Percentiles rank a stretch among this genome's conserved stretches.
Evolutionary conservation across 2,888 invertebrate species (phyloP).

Genomic region (Seladonia tumulorum): DNA sequence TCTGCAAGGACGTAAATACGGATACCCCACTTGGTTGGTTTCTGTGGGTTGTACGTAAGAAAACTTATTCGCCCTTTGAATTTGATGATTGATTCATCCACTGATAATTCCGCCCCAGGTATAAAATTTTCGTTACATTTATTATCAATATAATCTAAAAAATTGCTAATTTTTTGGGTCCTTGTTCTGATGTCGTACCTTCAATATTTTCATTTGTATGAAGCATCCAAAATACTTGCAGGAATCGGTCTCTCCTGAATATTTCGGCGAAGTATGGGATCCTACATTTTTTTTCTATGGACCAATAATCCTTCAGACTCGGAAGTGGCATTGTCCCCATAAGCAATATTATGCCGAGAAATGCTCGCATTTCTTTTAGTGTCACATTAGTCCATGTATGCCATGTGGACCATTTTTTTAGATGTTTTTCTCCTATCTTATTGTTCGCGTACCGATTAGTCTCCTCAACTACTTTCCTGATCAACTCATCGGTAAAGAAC

Average conservation of each 20-base stretch:
- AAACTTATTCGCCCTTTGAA: constrained; percentile 64
- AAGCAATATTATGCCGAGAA: constrained; percentile 50
- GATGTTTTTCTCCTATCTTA: constrained; percentile 40
- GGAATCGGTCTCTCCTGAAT: constrained; percentile 50
- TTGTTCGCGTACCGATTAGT: constrained; percentile 51
- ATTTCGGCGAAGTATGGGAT: constrained; percentile 50
- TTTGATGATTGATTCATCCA: constrained; percentile 60
- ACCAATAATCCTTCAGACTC: constrained; percentile 49
- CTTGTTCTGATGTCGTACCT: constrained; percentile 38
- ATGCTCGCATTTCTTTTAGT: constrained; percentile 48
- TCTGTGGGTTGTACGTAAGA: constrained; percentile 64
- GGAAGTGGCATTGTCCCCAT: constrained; percentile 52
- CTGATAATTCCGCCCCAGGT: constrained; percentile 11
- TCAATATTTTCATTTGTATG: background rate
- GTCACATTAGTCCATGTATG: constrained; percentile 42
- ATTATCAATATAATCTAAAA: constrained; percentile 41
- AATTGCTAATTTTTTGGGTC: constrained; percentile 46
- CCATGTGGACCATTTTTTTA: constrained; percentile 39
- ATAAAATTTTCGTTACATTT: constrained; percentile 43
- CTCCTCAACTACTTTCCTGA: constrained; percentile 46
- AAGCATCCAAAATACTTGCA: constrained; percentile 51
- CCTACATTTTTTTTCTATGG: constrained; percentile 39
- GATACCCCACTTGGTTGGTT: constrained; percentile 53
- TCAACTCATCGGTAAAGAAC: constrained; percentile 50
- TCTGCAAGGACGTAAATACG: constrained; percentile 47